Base-by-base conservation (phyloP, 1,140 invertebrate species). In the Amyelois transitella region DNA sequence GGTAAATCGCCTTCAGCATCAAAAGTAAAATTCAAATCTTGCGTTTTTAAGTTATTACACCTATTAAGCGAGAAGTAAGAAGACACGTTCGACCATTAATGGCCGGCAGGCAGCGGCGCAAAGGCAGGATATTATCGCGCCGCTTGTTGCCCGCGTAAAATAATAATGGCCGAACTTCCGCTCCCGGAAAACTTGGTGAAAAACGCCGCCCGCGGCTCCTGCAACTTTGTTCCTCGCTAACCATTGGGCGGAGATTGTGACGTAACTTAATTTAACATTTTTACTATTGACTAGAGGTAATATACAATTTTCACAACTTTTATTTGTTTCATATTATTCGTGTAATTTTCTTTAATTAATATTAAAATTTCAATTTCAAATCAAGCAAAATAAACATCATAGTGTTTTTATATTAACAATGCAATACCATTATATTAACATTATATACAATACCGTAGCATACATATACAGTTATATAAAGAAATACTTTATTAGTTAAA, bases 111-210 rank as follows among this genome's bases (percentile, higher is more conserved):
- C 62, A 64, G 68, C 68, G 74, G 64, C 25, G 74, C 67, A 65
- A 72, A 72, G 71, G 67, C 71, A 61, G 80, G 77, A 84, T 89
- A 89, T 89, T 89, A 89, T 89, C 88, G 86, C 87, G 74, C 86
- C 82, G 88, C 87, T 89, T 89, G 88, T 89, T 88, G 81, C 72
- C 85, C 84, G 88, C 88, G 87, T 89, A 88, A 89, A 89, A 89
- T 89, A 88, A 89, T 89, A 89, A 89, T 88, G 85, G 85, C 70
- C 72, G 79, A 89, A 89, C 80, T 89, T 89, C 86, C 81, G 77
- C 64, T 12, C 80, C 77, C 67, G 78, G 83, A 80, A 87, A 88
- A 85, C 75, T 88, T 80, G 66, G 74, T 70, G 78, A 86, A 88
- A 88, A 88, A 86, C 71, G 71, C 62, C 58, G 68, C 75, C 71